Evolutionary conservation across 2,888 invertebrate genomes (phyloP).

Genomic region (Harpalus rubripes): DNA sequence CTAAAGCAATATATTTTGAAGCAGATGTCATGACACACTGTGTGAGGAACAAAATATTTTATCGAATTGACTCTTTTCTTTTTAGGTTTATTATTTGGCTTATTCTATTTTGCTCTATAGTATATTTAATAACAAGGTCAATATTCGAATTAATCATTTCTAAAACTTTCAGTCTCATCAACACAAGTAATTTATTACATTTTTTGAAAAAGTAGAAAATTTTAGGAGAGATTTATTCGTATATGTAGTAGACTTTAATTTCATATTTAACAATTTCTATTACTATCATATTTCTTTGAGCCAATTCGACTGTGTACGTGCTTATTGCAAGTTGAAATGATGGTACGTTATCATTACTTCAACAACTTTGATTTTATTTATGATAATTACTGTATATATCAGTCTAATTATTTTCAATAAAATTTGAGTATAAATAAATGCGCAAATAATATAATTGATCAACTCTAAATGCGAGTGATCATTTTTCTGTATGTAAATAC

Average conservation of each 20-base stretch:
- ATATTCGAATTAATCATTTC: constrained; percentile 21
- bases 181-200: neutral
- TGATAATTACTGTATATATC: constrained; percentile 62
- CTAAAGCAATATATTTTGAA: constrained; percentile 14
- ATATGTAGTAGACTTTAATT: constrained; percentile 32
- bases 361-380: constrained; percentile 50
- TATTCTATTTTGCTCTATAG: constrained; percentile 30
- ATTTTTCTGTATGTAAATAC: constrained; percentile 49
- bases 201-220: neutral
- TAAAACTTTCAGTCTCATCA: constrained; percentile 5
- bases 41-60: constrained; percentile 32
- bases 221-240: constrained; percentile 21
- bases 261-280: constrained; percentile 9
- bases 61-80: constrained; percentile 41
- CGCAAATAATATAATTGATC: constrained; percentile 48
- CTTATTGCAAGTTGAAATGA: constrained; percentile 46
- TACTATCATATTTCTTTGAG: constrained; percentile 18
- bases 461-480: constrained; percentile 29
- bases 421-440: constrained; percentile 65
- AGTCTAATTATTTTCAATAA: constrained; percentile 61
- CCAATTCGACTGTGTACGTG: constrained; percentile 40
- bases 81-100: constrained; percentile 32
- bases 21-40: constrained; percentile 20
- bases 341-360: constrained; percentile 32
- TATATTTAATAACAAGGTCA: constrained; percentile 25